Evolutionary conservation across 2,888 invertebrate species (phyloP), one percentile per base, ranked within the genome.

Genomic region (Stenchaetothrips biformis): DNA sequence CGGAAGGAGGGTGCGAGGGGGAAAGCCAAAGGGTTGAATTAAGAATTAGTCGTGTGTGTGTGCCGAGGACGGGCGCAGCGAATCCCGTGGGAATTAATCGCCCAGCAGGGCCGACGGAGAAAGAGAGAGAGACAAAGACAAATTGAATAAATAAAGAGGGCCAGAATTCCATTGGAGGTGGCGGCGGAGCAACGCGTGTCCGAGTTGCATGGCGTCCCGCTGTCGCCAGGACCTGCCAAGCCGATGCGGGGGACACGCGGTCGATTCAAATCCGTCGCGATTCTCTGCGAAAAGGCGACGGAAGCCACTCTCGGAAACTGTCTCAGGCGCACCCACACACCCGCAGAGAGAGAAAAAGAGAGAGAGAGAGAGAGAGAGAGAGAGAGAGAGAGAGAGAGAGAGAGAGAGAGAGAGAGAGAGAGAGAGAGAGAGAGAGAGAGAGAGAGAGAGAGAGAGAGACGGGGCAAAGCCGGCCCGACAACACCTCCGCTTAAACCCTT

Each of bases 41-140:
- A 74, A 74, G 67, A 74, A 74, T 74, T 74, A 74, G 67, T 74
- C 67, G 67, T 74, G 67, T 74, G 37, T n/a, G 67, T 74, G 67
- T 74, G 67, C 67, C 25, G 67, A 25, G 67, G 67, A 37, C 37
- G 37, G 37, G 37, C 37, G 37, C 21, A 74, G 67, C 21, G 67
- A 74, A 74, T 74, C 67, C 67, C 25, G 67, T 74, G 67, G 67
- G 67, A 25, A 74, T 74, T 74, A 74, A 74, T 74, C 67, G 67
- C 67, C 67, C 67, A 25, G 37, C 37, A 37, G 67, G 67, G 67
- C 67, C 2, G 67, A 74, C 67, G 25, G 53, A 53, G 53, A 53
- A 53, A 53, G 67, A 74, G 67, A 74, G 67, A 25, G 67, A 74
- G 67, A 74, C 67, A 74, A 74, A 74, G 67, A 74, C 67, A 74